Base-by-base conservation (phyloP, 1,140 invertebrate species). In the Notospermus geniculatus region DNA sequence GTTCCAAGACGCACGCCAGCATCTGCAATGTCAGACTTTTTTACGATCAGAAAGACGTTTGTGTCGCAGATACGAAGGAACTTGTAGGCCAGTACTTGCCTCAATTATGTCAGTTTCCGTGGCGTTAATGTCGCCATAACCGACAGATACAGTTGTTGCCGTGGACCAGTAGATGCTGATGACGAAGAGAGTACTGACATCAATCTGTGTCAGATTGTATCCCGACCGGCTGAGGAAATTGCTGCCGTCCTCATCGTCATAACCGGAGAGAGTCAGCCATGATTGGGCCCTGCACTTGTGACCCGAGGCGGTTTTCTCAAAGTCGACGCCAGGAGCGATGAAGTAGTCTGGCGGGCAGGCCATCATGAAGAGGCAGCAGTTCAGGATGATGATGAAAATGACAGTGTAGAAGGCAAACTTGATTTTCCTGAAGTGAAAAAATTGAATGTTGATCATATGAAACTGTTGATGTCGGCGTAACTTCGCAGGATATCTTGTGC, bases 161-260 rank as follows among this genome's bases (percentile, higher is more conserved):
- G 60, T 39, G 17, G 60, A 61, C 60, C 60, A 64, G 53, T 64
- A 64, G 36, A 64, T 54, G 23, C 41, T 41, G 39, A 19, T 62
- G 2, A 64, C 41, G 28, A 50, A 64, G 11, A 59, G n/a, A 17
- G 27, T 45, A 15, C 17, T 15, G 32, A 36, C 32, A 15, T 36
- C 32, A 7, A 15, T 15, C 32, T 36, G 32, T 7, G 32, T 7
- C 5, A 36, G 32, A 15, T 36, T 15, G 32, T 36, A 36, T 36
- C 32, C 32, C 32, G 32, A 36, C 5, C 32, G 32, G 32, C 32
- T 36, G 5, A 36, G 32, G 5, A 4, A 36, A 4, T 4, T 36
- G 32, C 32, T 36, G 32, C 15, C 15, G 32, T 36, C 32, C 15
- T 15, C 32, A 36, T 15, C 15, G 32, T 36, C 32, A 36, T 36